A percentile compares a stretch with the other conserved stretches of the same genome.
phyloP scores from a whole-genome alignment of 2,888 invertebrate genomes.

The Tyria jacobaeae region DNA sequence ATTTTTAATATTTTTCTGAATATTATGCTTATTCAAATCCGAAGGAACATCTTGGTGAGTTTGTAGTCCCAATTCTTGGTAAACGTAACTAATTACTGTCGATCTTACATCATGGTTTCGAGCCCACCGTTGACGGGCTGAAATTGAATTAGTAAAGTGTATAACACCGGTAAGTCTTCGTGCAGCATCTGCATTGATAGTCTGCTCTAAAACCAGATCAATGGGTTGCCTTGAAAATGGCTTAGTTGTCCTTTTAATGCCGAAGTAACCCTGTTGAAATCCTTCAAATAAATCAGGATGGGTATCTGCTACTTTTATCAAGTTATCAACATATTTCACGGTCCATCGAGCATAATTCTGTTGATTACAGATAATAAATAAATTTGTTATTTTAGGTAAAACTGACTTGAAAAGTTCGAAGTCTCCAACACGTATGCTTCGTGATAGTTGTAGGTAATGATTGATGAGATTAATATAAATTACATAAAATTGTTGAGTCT shows the following conservation, averaged over 20 bases:
- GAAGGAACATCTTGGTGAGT: too few species aligned
- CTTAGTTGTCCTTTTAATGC: too few species aligned
- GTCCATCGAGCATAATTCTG: slow-evolving; percentile 44
- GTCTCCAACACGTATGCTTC: slow-evolving; percentile 19
- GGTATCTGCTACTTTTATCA: slow-evolving; percentile 33
- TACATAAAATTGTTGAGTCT: slow-evolving; percentile 25
- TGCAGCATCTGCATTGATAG: slow-evolving; percentile 48
- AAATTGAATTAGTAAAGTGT: slow-evolving; percentile 14
- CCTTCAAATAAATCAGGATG: slow-evolving; percentile 31
- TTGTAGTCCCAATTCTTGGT: too few species aligned
- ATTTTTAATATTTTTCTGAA: too few species aligned
- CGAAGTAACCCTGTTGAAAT: too few species aligned
- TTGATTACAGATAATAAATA: slow-evolving; percentile 40
- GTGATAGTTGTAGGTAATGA: slow-evolving; percentile 12
- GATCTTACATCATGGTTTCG: not conserved
- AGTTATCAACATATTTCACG: slow-evolving; percentile 38
- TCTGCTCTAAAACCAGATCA: too few species aligned
- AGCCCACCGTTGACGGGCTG: slow-evolving; percentile 11
- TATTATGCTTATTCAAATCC: too few species aligned
- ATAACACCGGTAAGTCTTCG: slow-evolving; percentile 51
- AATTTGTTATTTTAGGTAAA: slow-evolving; percentile 26
- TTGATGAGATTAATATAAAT: slow-evolving; percentile 17
- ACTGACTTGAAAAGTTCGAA: slow-evolving; percentile 13
- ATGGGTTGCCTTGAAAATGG: too few species aligned
- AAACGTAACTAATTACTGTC: too few species aligned